A percentile compares a stretch with the other conserved stretches of the same genome.
Conservation (phyloP, 1,140 invertebrate species). For the Samia ricini region DNA sequence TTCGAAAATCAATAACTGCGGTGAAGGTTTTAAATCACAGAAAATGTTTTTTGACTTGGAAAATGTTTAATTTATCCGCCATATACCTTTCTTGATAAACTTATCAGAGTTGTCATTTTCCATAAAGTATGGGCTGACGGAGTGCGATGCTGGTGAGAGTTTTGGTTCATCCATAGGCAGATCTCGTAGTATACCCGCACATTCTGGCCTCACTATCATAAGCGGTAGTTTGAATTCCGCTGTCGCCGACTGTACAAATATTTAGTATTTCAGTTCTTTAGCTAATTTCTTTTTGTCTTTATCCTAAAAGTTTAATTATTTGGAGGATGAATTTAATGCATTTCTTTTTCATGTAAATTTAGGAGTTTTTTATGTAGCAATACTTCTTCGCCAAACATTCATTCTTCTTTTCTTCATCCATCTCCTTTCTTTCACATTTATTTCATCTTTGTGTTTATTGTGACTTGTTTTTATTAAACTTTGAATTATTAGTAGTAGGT, state of each 20-base stretch:
- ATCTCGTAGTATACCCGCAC: conserved; percentile 79
- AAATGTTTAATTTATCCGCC: too few relatives aligned
- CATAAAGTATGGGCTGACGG: conserved; percentile 83
- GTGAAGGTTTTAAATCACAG: background rate
- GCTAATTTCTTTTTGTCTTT: background rate
- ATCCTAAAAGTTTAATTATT: background rate
- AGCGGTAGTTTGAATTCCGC: conserved; percentile 83
- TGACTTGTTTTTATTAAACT: background rate
- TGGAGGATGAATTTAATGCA: background rate
- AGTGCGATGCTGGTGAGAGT: conserved; percentile 72
- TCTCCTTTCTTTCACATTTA: conserved; percentile 21
- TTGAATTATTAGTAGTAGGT: background rate
- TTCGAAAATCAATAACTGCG: background rate
- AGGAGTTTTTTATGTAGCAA: background rate
- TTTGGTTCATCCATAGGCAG: conserved; percentile 78
- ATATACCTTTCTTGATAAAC: conserved; percentile 79
- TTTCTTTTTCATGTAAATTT: too few relatives aligned
- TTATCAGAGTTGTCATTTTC: conserved; percentile 81
- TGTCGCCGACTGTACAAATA: conserved; percentile 77
- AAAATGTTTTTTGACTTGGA: background rate
- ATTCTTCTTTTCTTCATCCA: conserved; percentile 33
- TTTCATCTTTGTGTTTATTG: background rate
- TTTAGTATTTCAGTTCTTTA: background rate
- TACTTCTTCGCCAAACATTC: background rate
- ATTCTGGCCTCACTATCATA: conserved; percentile 81